phyloP scores from a whole-genome alignment of 2,113 vertebrate species.

The Oryzias woworae region DNA sequence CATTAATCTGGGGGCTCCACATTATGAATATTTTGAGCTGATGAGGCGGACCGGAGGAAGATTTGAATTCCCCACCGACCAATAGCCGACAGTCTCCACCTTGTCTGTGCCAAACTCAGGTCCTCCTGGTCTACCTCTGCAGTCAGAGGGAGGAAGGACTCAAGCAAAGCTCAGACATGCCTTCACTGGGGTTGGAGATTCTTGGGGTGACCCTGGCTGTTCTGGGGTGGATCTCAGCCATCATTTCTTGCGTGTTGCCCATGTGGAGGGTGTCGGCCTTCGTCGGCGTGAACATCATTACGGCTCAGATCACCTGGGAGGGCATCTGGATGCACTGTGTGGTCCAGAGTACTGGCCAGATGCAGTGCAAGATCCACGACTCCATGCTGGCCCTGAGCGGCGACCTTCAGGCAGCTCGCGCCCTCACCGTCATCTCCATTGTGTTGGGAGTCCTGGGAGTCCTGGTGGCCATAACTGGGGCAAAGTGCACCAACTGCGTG shows the following conservation, averaged over 20 bases:
- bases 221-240: constrained; percentile 85
- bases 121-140: no score
- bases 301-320: constrained; percentile 86
- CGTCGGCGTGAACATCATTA: constrained; percentile 88
- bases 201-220: constrained; percentile 80
- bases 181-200: constrained; percentile 88
- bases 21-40: constrained; percentile 28
- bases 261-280: constrained; percentile 92
- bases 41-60: constrained; percentile 24
- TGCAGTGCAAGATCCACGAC: constrained; percentile 87
- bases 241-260: constrained; percentile 84
- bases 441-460: constrained; percentile 82
- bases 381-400: constrained; percentile 84
- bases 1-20: constrained; percentile 58
- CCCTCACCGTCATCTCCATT: constrained; percentile 86
- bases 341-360: constrained; percentile 85
- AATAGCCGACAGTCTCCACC: constrained; percentile 68
- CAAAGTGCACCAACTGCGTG: constrained; percentile 92
- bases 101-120: constrained; percentile 23
- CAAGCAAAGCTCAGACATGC: constrained; percentile 53
- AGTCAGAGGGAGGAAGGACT: no score
- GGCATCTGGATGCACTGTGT: constrained; percentile 91
- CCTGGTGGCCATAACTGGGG: constrained; percentile 84
- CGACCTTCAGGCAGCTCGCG: constrained; percentile 90
- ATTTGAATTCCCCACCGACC: constrained; percentile 42